Base-by-base conservation (phyloP, 2,797 vertebrate species). In the Danio aesculapii region DNA sequence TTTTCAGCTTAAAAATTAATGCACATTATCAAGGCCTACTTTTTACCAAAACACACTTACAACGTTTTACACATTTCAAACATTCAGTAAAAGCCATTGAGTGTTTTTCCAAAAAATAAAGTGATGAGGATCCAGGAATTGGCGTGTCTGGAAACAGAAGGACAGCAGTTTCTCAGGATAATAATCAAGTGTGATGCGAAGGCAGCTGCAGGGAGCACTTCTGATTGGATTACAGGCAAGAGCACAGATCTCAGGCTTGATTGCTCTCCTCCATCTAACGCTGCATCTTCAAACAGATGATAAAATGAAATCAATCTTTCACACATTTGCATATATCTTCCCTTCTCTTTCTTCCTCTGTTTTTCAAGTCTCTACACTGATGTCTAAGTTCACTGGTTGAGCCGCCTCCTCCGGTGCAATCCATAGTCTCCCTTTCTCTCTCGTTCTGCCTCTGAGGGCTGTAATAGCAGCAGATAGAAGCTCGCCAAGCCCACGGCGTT, bases 391-490 rank as follows among this genome's bases (percentile, higher is more conserved):
- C 63, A 57, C 61, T 70, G 53, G 5, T 61, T 74, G 66, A 79
- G 49, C 63, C 61, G 12, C 57, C 77, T 21, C 71, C 50, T 75
- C 30, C 16, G 19, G 44, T 30, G 30, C 30, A 30, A 30, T 30
- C 30, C 30, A 30, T 30, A 30, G 30, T 30, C 30, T 46, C 55
- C 19, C 57, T 72, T 52, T 73, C 41, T 58, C 13, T 58, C 13
- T 53, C 21, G 39, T 41, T 39, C 66, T 76, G 46, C 59, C 68
- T 77, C 62, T 78, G 77, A 58, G 57, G 55, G 8, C 68, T 61
- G 67, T 77, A 77, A 77, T 82, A 64, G 81, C 64, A 64, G 80
- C 72, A 76, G 44, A 71, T 77, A 67, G 70, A 66, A 81, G 70
- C 61, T 66, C 16, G 62, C 53, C 41, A 49, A 77, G 77, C 77